Evolutionary conservation across 2,113 vertebrate species (phyloP).

Genomic region (Calonectris borealis): DNA sequence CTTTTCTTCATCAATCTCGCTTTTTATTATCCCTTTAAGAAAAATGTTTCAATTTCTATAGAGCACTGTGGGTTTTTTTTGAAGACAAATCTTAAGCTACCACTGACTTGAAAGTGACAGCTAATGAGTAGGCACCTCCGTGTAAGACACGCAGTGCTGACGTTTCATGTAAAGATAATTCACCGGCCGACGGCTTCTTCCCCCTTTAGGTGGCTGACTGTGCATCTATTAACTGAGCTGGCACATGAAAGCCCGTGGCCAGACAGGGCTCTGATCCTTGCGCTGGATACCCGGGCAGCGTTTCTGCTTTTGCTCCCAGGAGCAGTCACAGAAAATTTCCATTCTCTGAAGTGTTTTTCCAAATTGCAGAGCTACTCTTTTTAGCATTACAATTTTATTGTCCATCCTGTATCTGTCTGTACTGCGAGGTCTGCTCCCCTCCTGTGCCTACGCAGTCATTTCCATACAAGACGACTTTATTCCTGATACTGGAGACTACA

Average conservation of each 20-base stretch:
- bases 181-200: fast-evolving
- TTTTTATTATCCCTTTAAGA: neutral
- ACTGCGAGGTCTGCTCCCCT: neutral
- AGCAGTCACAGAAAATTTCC: neutral
- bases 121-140: neutral
- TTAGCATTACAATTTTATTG: neutral
- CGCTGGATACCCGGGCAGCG: fast-evolving
- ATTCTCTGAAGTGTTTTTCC: neutral
- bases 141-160: neutral
- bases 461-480: neutral
- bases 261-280: neutral
- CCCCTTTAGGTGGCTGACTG: neutral
- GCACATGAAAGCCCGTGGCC: neutral
- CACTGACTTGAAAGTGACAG: neutral
- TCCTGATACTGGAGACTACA: neutral
- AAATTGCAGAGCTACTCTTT: neutral
- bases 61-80: neutral
- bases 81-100: neutral
- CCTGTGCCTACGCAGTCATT: neutral
- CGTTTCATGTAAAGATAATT: neutral
- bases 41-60: neutral
- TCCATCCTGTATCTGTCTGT: neutral
- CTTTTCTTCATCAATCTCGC: neutral
- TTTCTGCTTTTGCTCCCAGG: neutral
- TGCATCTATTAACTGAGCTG: neutral